Evolutionary conservation across 2,113 vertebrate genomes (phyloP), one percentile per base, ranked within the genome.

Genomic region (Fukomys damarensis): DNA sequence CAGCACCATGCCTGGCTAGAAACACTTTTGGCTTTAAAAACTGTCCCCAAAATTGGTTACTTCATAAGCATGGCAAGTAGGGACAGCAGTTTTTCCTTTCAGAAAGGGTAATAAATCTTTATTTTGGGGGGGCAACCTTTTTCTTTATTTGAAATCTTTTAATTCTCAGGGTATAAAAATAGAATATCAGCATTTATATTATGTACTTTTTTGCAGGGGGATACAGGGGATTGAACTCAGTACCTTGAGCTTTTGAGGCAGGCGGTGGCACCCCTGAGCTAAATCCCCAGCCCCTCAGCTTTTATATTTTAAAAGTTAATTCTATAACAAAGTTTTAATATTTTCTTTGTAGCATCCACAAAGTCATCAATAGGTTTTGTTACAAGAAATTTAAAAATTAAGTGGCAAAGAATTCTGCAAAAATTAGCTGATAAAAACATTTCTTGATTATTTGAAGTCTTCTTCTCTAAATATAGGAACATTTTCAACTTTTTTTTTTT

Each of bases 21-120:
- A 96, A 87, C 43, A 94, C 56, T 87, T 84, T 49, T 16, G 58
- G 10, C 46, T 76, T 93, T 84, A 43, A 95, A 92, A 92, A n/a
- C 1, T 58, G 26, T 59, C 5, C n/a, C 38, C 81, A 61, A 90
- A 89, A 59, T 82, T 58, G 32, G 28, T 86, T 68, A 82, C 19
- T 49, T 92, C 10, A 24, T 81, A 70, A 82, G 19, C 41, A 56
- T 6, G 5, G 7, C 49, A 83, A 72, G 1, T 52, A 77, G 35
- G 4, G 2, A 5, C 49, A 94, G 0, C 5, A 56, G 89, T 96
- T 63, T 28, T 66, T 59, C 14, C n/a, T 63, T 79, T 81, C 19
- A 86, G 54, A 89, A 95, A 89, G 32, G 66, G 28, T 35, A 26
- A 86, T 32, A 22, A 35, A n/a, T 80, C 35, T 66, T 91, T 14